These are phyloP conservation scores for Stegastes partitus DNA, from an alignment of 2,113 vertebrate species.

Conservation along the genomic window DNA sequence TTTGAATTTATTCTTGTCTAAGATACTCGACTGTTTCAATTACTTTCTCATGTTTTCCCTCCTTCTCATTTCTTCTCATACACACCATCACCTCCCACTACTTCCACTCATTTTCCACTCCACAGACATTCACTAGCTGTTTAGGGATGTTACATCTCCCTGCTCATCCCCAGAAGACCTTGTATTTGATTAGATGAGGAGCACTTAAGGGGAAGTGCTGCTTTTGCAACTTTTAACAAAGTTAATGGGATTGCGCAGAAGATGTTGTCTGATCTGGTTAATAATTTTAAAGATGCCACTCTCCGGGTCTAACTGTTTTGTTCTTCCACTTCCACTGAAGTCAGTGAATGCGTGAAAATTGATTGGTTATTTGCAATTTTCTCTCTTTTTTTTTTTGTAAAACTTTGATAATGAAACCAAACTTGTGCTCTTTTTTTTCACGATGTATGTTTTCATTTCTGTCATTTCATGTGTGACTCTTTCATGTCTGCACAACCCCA, in stretches of 20 bases:
- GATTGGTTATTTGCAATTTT: slow-evolving; percentile 5
- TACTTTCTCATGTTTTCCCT: neutral
- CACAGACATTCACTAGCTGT: slow-evolving; percentile 43
- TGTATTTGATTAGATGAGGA: slow-evolving; percentile 77
- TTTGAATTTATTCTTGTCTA: neutral
- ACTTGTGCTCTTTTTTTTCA: neutral
- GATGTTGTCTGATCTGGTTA: slow-evolving; percentile 54
- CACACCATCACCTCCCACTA: neutral
- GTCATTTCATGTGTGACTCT: slow-evolving; percentile 24
- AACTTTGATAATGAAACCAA: slow-evolving; percentile 1
- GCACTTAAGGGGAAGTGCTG: slow-evolving; percentile 79
- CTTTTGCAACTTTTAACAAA: slow-evolving; percentile 79
- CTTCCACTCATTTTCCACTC: slow-evolving; percentile 28
- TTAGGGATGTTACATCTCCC: slow-evolving; percentile 21
- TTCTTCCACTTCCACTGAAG: neutral
- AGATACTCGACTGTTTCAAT: neutral
- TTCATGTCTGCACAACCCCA: slow-evolving; percentile 5
- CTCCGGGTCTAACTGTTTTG: slow-evolving; percentile 11
- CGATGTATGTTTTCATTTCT: slow-evolving; percentile 26
- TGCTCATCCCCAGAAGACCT: slow-evolving; percentile 65
- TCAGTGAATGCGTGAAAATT: neutral
- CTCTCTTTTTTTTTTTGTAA: neutral
- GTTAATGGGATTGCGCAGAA: slow-evolving; percentile 67
- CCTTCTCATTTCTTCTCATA: slow-evolving; percentile 15
- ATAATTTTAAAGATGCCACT: slow-evolving; percentile 52